Base-by-base conservation (phyloP, 2,113 vertebrate species). In the Paralichthys olivaceus region DNA sequence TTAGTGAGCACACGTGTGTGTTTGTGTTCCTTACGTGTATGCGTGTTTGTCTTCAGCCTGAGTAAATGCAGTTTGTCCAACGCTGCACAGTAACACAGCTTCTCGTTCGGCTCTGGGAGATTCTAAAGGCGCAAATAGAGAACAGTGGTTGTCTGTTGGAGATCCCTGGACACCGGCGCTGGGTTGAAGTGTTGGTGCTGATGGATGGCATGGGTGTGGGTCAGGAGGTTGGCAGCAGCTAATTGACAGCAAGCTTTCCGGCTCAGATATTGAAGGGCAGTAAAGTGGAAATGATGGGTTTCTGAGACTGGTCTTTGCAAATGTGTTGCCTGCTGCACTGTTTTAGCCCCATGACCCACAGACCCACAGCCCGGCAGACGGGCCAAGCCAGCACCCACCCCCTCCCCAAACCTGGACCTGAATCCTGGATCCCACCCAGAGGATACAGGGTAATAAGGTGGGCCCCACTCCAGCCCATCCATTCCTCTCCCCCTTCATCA, bases 361-460 rank as follows among this genome's bases (percentile, higher is more conserved):
- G 83, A 90, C 72, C 75, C 68, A 73, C 55, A 57, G 66, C 76
- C 84, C 76, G 78, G 72, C 78, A 85, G 58, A 72, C 72, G 70
- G 63, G 32, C 74, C 69, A 60, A 15, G 19, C 28, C 22, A 37
- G 20, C 65, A 58, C 32, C 45, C n/a, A 15, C 28, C 58, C 51
- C 15, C 56, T 22, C 51, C 54, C 58, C 15, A 68, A 90, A 88
- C 72, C 57, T 79, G 79, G 68, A 80, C 57, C 60, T 58, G 29
- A 73, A 59, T 86, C 68, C 68, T 87, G 74, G 61, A 89, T 84
- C 63, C 67, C 43, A 65, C 78, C 81, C 66, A 81, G 51, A 76
- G 37, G 75, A 84, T 90, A 83, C 45, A 34, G 84, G 80, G 79
- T 87, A 85, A 84, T 78, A 88, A 84, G 66, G 78, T 84, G 81